Evolutionary conservation across 2,888 invertebrate genomes (phyloP).

Genomic region (Hypena proboscidalis): DNA sequence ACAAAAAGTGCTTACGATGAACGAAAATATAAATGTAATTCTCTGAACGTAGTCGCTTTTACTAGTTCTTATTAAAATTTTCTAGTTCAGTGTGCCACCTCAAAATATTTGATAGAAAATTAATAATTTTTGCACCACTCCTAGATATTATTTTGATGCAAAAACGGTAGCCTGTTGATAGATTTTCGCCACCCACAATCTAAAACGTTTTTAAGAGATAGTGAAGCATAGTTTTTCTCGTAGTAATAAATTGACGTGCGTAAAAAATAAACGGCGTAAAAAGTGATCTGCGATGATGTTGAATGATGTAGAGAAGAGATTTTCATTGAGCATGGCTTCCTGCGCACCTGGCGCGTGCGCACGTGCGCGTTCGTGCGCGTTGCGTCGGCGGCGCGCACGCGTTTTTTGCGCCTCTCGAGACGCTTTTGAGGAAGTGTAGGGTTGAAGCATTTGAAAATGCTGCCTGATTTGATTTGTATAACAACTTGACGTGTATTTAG

Average conservation of each 20-base stretch:
- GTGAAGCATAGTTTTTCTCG: background rate
- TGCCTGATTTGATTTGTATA: no score
- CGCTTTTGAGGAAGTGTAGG: conserved; percentile 7
- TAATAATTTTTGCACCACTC: conserved; percentile 7
- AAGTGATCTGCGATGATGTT: conserved; percentile 7
- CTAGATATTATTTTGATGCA: conserved; percentile 5
- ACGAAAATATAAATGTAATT: no score
- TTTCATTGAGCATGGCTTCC: conserved; percentile 48
- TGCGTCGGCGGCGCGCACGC: conserved; percentile 15
- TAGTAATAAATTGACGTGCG: conserved; percentile 2
- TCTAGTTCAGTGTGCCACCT: background rate
- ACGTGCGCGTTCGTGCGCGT: conserved; percentile 51
- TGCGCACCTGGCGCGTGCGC: conserved; percentile 61
- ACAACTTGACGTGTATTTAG: no score
- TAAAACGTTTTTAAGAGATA: background rate
- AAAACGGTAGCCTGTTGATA: conserved; percentile 10
- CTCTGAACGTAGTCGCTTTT: no score
- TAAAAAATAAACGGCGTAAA: conserved; percentile 20
- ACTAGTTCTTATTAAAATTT: background rate
- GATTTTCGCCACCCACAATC: conserved; percentile 3
- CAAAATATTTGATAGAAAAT: background rate
- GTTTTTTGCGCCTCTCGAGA: conserved; percentile 30
- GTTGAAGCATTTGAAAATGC: conserved; percentile 4
- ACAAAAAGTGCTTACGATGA: no score
- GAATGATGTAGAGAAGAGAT: conserved; percentile 15